Conservation (phyloP, 2,797 vertebrate genomes). For the Helostoma temminkii region DNA sequence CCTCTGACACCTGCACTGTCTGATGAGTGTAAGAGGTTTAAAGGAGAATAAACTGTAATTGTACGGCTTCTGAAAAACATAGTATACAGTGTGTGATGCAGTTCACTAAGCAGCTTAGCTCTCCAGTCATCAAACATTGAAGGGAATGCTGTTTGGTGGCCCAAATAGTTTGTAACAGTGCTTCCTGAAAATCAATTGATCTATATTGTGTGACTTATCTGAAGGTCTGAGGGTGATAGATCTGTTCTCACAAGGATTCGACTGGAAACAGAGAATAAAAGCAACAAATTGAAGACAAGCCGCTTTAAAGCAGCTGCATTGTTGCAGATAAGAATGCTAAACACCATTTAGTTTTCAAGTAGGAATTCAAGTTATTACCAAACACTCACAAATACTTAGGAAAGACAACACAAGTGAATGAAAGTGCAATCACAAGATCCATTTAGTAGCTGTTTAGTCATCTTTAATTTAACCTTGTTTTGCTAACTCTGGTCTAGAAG, state of each 20-base stretch:
- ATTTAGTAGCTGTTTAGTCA: not conserved
- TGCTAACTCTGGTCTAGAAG: constrained; percentile 1
- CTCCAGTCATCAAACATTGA: constrained; percentile 57
- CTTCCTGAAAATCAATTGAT: constrained; percentile 63
- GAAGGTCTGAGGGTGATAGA: constrained; percentile 49
- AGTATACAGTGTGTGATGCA: constrained; percentile 38
- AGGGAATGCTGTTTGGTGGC: constrained; percentile 48
- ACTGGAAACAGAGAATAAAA: constrained; percentile 58
- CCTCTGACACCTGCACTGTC: constrained; percentile 51
- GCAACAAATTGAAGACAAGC: constrained; percentile 47
- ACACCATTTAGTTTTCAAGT: constrained; percentile 17
- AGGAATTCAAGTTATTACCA: not conserved
- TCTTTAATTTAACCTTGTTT: constrained; percentile 11
- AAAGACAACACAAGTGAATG: not conserved
- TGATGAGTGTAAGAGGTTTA: constrained; percentile 63
- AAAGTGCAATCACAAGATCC: not conserved
- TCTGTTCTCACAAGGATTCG: constrained; percentile 44
- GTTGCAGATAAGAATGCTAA: constrained; percentile 28
- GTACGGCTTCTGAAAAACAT: constrained; percentile 50
- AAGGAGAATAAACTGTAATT: constrained; percentile 44
- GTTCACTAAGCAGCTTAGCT: constrained; percentile 69
- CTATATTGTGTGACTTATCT: constrained; percentile 59
- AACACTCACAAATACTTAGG: not conserved
- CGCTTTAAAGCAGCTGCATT: constrained; percentile 25
- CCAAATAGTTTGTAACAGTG: constrained; percentile 50